These are phyloP conservation scores for Orchesellides sinensis DNA, from an alignment of 2,888 invertebrate genomes.

Conservation along the genomic window DNA sequence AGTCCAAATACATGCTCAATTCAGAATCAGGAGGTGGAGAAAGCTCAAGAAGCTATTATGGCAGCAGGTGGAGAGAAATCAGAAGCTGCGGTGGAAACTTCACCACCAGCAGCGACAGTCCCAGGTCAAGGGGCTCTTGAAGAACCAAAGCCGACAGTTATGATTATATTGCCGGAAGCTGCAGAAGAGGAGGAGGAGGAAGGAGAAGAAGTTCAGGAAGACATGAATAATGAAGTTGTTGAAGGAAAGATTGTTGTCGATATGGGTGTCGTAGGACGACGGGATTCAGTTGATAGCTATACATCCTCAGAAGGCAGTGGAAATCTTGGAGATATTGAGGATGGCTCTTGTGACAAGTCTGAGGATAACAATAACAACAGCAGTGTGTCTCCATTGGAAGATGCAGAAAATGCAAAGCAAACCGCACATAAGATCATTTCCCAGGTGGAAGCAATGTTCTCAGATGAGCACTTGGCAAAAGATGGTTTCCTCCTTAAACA, in stretches of 20 bases:
- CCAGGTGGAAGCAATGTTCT: conserved; percentile 97
- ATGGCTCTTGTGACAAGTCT: conserved; percentile 37
- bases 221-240: conserved; percentile 10
- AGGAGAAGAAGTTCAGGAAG: conserved; percentile 8
- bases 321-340: conserved; percentile 49
- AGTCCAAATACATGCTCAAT: conserved; percentile 63
- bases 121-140: not conserved
- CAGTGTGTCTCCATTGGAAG: not conserved
- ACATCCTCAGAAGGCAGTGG: conserved; percentile 54
- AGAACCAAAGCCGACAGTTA: not conserved
- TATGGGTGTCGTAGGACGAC: conserved; percentile 18
- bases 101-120: not conserved
- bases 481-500: conserved; percentile 97
- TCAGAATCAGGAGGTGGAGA: conserved; percentile 61
- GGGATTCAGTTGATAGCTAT: conserved; percentile 57
- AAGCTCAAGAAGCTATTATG: conserved; percentile 50
- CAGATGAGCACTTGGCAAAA: conserved; percentile 95
- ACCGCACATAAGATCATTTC: conserved; percentile 87
- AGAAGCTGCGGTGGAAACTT: not conserved
- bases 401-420: conserved; percentile 77
- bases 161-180: not conserved
- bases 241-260: conserved; percentile 14
- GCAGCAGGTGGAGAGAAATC: conserved; percentile 22
- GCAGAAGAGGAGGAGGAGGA: not conserved
- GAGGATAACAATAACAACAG: conserved; percentile 17